Conservation (phyloP, 2,888 invertebrate genomes). For the Himalopsyche tibetana region DNA sequence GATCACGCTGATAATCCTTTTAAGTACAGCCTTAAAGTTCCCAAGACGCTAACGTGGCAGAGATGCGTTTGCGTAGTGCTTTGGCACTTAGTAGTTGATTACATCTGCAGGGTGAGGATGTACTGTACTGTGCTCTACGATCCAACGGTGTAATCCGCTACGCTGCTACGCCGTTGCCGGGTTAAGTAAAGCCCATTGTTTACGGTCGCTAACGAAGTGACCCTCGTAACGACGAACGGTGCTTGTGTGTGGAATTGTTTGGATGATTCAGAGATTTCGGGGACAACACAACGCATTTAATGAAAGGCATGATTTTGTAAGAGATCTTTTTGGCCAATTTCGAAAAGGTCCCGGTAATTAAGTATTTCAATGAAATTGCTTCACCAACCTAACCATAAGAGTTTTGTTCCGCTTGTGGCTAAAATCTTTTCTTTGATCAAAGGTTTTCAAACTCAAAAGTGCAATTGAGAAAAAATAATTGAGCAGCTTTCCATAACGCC, state of each 20-base stretch:
- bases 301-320: conserved; percentile 13
- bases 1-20: conserved; percentile 4
- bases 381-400: no score
- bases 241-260: conserved; percentile 27
- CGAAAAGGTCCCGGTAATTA: not conserved
- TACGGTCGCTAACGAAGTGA: conserved; percentile 26
- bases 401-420: no score
- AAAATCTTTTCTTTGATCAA: no score
- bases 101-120: conserved; percentile 10
- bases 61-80: conserved; percentile 26
- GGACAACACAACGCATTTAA: not conserved
- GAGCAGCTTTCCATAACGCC: no score
- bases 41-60: conserved; percentile 13
- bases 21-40: conserved; percentile 12
- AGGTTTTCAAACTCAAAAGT: no score
- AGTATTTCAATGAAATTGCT: not conserved
- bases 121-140: not conserved
- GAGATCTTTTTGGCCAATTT: not conserved
- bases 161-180: conserved; percentile 11
- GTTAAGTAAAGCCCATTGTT: conserved; percentile 19
- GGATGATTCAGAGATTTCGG: conserved; percentile 14
- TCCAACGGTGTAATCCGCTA: conserved; percentile 16
- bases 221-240: conserved; percentile 16
- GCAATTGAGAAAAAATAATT: no score
- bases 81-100: conserved; percentile 26